Conservation (phyloP, 1,140 invertebrate species). For the Eciton burchellii region DNA sequence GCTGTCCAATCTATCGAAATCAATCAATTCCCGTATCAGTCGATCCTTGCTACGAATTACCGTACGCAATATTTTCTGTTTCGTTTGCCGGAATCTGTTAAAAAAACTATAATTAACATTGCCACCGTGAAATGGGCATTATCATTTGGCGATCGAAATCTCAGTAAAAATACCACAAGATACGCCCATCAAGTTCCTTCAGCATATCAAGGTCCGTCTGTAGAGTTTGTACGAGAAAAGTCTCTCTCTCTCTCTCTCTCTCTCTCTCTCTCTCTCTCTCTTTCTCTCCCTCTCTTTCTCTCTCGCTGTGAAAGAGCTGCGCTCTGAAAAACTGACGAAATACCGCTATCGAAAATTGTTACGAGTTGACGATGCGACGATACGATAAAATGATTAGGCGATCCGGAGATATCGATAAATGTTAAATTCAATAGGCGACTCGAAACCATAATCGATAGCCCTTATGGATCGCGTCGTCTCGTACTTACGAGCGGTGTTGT, state of each 20-base stretch:
- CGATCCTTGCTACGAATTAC: constrained; percentile 28
- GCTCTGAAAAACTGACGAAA: not conserved
- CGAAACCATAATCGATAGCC: constrained; percentile 10
- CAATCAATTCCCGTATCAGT: constrained; percentile 18
- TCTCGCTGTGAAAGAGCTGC: too few species aligned
- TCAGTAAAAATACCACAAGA: not conserved
- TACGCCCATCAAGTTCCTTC: too few species aligned
- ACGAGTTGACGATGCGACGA: not conserved
- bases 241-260: too few species aligned
- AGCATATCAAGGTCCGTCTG: not conserved
- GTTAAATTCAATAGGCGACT: constrained; percentile 6
- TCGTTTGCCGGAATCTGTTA: constrained; percentile 11
- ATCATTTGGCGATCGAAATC: not conserved
- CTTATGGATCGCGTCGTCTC: constrained; percentile 13
- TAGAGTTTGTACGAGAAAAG: not conserved
- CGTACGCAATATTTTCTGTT: constrained; percentile 32
- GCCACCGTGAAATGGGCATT: constrained; percentile 5
- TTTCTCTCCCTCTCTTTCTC: too few species aligned
- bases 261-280: too few species aligned
- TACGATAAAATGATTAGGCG: not conserved
- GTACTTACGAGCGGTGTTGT: constrained; percentile 6
- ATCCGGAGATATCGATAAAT: constrained; percentile 5
- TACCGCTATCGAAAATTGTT: not conserved
- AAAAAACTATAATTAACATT: constrained; percentile 2
- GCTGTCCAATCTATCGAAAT: constrained; percentile 39